These are phyloP conservation scores for Adrianichthys oophorus DNA, from an alignment of 2,797 vertebrate species.

Conservation along the genomic window DNA sequence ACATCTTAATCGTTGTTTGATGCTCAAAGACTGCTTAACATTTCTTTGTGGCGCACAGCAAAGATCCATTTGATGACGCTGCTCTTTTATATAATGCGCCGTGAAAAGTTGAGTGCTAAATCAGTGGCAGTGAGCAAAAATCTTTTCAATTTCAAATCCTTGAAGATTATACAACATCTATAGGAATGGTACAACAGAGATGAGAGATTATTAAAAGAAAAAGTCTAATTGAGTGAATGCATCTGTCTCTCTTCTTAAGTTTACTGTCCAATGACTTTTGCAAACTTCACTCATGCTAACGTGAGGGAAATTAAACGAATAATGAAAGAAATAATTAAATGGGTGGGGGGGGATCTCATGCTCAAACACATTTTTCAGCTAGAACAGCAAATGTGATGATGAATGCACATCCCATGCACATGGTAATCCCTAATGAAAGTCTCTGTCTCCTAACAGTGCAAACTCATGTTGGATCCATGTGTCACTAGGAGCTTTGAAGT, in stretches of 20 bases:
- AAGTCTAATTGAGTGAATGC: not conserved
- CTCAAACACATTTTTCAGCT: conserved; percentile 55
- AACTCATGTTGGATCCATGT: conserved; percentile 39
- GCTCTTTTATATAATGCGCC: conserved; percentile 69
- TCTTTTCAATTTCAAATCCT: conserved; percentile 31
- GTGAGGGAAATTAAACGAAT: conserved; percentile 1
- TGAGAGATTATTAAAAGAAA: conserved; percentile 21
- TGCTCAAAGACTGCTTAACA: conserved; percentile 26
- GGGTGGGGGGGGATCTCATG: not conserved
- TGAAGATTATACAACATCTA: conserved; percentile 44
- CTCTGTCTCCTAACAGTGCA: conserved; percentile 41
- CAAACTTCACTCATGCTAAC: conserved; percentile 29
- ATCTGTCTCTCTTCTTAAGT: conserved; percentile 9
- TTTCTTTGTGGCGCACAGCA: conserved; percentile 42
- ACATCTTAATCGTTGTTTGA: conserved; percentile 29
- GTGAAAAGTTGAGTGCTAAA: conserved; percentile 70
- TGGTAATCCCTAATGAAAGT: conserved; percentile 52
- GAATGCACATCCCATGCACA: conserved; percentile 64
- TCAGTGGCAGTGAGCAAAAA: conserved; percentile 59
- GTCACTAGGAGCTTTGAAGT: conserved; percentile 59
- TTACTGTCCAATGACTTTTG: conserved; percentile 14
- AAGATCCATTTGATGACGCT: conserved; percentile 52
- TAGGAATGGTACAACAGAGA: conserved; percentile 13
- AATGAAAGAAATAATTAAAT: conserved; percentile 35
- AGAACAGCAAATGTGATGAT: conserved; percentile 50